phyloP scores from a whole-genome alignment of 1,140 invertebrate genomes.

The Spodoptera litura region DNA sequence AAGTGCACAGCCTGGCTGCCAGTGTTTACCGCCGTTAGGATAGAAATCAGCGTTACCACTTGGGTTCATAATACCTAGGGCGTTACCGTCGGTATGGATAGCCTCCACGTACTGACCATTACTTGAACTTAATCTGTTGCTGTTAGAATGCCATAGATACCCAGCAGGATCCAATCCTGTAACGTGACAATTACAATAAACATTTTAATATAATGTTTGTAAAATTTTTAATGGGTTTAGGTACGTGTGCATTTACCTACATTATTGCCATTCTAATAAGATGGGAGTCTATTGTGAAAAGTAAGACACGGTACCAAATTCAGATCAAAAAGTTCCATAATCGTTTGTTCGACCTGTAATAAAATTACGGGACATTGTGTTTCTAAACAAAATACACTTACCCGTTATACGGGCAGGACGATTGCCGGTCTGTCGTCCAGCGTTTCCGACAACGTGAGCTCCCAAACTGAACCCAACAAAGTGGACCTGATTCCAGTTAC shows the following conservation, averaged over 20 bases:
- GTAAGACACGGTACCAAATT: too few relatives aligned
- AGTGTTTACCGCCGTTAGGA: conserved; percentile 85
- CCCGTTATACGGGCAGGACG: conserved; percentile 57
- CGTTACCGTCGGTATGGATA: conserved; percentile 87
- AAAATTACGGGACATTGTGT: too few relatives aligned
- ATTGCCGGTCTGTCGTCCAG: conserved; percentile 78
- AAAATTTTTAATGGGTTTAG: too few relatives aligned
- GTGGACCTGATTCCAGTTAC: conserved; percentile 88
- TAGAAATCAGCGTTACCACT: conserved; percentile 85
- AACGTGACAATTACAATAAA: conserved; percentile 11
- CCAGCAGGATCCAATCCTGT: conserved; percentile 88
- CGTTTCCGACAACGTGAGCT: conserved; percentile 95
- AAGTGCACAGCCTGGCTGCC: conserved; percentile 89
- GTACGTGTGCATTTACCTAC: too few relatives aligned
- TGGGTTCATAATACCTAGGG: conserved; percentile 68
- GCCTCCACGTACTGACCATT: conserved; percentile 87
- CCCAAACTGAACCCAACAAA: conserved; percentile 95
- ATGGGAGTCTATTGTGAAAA: too few relatives aligned
- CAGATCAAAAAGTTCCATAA: too few relatives aligned
- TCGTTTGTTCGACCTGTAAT: too few relatives aligned
- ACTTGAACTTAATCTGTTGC: conserved; percentile 56
- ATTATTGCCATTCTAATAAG: conserved; percentile 1
- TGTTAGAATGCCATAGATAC: conserved; percentile 80
- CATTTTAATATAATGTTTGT: background rate
- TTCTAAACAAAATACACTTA: conserved; percentile 24